Evolutionary conservation across 2,797 vertebrate genomes (phyloP).

Genomic region (Sylvia borin): DNA sequence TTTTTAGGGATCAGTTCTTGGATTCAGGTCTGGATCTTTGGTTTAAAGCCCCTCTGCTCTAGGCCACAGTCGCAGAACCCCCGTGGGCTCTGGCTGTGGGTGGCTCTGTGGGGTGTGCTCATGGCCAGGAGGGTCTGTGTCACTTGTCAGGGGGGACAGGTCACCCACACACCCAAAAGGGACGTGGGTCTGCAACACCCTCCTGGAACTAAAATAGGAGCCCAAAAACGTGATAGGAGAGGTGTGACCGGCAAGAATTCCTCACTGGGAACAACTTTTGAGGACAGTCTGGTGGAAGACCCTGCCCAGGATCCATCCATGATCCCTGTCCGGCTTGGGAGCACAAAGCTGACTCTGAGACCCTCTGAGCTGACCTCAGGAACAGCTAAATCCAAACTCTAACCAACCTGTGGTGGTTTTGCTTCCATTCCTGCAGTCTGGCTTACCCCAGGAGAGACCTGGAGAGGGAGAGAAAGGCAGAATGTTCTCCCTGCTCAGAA

Average conservation of each 20-base stretch:
- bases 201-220: not conserved
- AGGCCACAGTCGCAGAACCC: accelerated
- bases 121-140: not conserved
- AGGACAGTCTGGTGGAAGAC: not conserved
- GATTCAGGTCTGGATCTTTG: not conserved
- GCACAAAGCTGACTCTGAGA: not conserved
- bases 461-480: not conserved
- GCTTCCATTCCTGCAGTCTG: not conserved
- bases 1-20: not conserved
- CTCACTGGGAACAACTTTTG: not conserved
- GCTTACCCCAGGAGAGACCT: not conserved
- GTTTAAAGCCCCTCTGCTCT: not conserved
- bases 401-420: not conserved
- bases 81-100: accelerated
- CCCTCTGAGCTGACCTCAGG: not conserved
- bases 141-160: not conserved
- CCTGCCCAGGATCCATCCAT: not conserved
- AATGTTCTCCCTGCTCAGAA: not conserved
- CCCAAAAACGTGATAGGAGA: not conserved
- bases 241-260: not conserved
- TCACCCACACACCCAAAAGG: not conserved
- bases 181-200: accelerated
- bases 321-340: not conserved
- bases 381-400: not conserved
- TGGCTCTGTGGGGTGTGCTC: not conserved